Conservation (phyloP, 2,797 vertebrate species). For the Centropyge bicolor region DNA sequence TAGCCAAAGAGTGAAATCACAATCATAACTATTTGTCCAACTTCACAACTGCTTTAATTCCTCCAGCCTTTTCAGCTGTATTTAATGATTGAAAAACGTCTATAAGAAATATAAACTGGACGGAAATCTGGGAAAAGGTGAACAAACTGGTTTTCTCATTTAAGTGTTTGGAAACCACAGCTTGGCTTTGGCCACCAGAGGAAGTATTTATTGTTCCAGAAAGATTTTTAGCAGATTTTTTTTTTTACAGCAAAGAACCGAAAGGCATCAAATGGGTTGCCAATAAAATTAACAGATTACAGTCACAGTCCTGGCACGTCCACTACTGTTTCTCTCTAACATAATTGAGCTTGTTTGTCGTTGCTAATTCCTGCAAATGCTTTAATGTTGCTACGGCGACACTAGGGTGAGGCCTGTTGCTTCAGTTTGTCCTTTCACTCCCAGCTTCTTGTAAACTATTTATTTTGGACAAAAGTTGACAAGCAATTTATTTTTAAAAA, state of each 20-base stretch:
- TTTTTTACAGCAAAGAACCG: background rate
- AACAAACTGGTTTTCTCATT: slow-evolving; percentile 10
- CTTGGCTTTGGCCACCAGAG: slow-evolving; percentile 1
- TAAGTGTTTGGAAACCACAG: slow-evolving; percentile 1
- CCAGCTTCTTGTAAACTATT: slow-evolving; percentile 35
- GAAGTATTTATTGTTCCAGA: slow-evolving; percentile 33
- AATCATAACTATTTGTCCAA: background rate
- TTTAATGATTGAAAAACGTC: background rate
- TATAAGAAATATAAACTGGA: background rate
- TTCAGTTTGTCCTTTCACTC: slow-evolving; percentile 16
- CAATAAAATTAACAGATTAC: background rate
- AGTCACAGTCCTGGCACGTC: background rate
- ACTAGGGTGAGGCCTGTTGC: slow-evolving; percentile 16
- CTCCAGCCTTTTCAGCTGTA: slow-evolving; percentile 2
- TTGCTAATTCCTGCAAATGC: background rate
- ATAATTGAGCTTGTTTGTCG: background rate
- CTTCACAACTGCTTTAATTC: background rate
- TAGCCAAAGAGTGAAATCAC: no score
- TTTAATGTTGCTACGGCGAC: slow-evolving; percentile 1
- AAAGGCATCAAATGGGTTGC: background rate
- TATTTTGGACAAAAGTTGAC: slow-evolving; percentile 35
- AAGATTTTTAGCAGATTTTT: slow-evolving; percentile 3
- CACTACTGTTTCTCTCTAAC: background rate
- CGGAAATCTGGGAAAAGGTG: background rate
- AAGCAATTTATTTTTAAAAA: background rate